phyloP scores from a whole-genome alignment of 2,888 invertebrate species.

The Papilio elwesi region DNA sequence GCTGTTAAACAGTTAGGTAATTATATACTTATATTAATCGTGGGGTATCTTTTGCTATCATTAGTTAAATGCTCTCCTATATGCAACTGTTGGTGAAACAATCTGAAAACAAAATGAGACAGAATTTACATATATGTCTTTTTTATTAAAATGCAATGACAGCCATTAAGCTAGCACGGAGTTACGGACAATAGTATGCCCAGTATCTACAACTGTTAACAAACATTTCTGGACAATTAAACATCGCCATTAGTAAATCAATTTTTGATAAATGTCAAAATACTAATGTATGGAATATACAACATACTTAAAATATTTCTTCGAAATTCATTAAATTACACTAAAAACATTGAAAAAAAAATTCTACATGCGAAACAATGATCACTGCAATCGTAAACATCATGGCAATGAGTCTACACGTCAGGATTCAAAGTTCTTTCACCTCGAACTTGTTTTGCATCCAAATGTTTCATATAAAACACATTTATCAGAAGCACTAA shows the following conservation, averaged over 20 bases:
- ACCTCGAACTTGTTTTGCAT: slow-evolving; percentile 47
- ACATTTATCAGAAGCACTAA: slow-evolving; percentile 8
- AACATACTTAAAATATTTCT: not conserved
- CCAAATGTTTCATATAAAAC: not conserved
- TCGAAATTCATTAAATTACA: not conserved
- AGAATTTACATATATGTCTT: not conserved
- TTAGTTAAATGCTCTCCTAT: slow-evolving; percentile 57
- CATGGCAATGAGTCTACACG: slow-evolving; percentile 4
- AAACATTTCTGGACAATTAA: no score
- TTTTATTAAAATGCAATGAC: not conserved
- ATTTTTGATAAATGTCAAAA: not conserved
- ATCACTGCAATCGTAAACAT: slow-evolving; percentile 26
- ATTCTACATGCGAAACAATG: slow-evolving; percentile 18
- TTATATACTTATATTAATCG: slow-evolving; percentile 48
- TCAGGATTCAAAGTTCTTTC: slow-evolving; percentile 51
- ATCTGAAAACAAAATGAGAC: slow-evolving; percentile 51
- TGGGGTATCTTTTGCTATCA: slow-evolving; percentile 51
- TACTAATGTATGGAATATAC: not conserved
- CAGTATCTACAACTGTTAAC: not conserved
- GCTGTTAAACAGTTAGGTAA: slow-evolving; percentile 38
- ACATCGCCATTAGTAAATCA: not conserved
- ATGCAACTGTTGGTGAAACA: slow-evolving; percentile 53
- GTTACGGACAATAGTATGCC: not conserved
- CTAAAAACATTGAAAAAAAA: not conserved
- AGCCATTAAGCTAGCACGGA: not conserved